phyloP scores from a whole-genome alignment of 2,888 invertebrate genomes.

The Pilophorus perplexus region DNA sequence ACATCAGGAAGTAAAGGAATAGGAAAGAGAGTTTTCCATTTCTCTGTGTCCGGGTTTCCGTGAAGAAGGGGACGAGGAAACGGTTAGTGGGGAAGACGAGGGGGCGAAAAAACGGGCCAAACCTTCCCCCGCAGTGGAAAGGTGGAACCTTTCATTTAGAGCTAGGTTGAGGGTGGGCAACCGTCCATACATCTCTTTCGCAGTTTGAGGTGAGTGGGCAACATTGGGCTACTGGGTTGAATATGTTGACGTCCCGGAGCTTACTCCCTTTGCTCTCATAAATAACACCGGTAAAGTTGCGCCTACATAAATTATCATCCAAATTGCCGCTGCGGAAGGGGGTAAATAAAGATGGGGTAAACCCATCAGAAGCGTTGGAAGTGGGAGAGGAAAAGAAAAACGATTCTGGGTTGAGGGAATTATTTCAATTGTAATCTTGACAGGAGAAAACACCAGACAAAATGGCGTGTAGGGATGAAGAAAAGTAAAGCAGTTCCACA shows the following conservation, averaged over 20 bases:
- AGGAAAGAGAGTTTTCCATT: not conserved
- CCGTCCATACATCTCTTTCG: conserved; percentile 4
- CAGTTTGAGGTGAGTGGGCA: not conserved
- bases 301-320: conserved; percentile 25
- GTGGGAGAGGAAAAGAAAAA: not conserved
- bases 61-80: too few relatives aligned
- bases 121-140: not conserved
- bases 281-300: conserved; percentile 3
- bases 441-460: conserved; percentile 22
- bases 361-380: too few relatives aligned
- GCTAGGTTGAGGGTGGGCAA: not conserved
- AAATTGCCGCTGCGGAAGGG: not conserved
- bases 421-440: conserved; percentile 29
- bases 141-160: conserved; percentile 1
- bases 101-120: not conserved
- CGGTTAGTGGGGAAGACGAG: not conserved
- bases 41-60: not conserved
- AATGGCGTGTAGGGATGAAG: conserved; percentile 9
- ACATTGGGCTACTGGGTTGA: not conserved
- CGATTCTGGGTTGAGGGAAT: conserved; percentile 8
- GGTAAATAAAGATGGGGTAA: too few relatives aligned
- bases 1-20: conserved; percentile 9
- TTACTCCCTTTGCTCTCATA: not conserved
- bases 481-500: conserved; percentile 19
- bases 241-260: not conserved